phyloP scores from a whole-genome alignment of 1,140 invertebrate species.

The Drosophila subobscura region DNA sequence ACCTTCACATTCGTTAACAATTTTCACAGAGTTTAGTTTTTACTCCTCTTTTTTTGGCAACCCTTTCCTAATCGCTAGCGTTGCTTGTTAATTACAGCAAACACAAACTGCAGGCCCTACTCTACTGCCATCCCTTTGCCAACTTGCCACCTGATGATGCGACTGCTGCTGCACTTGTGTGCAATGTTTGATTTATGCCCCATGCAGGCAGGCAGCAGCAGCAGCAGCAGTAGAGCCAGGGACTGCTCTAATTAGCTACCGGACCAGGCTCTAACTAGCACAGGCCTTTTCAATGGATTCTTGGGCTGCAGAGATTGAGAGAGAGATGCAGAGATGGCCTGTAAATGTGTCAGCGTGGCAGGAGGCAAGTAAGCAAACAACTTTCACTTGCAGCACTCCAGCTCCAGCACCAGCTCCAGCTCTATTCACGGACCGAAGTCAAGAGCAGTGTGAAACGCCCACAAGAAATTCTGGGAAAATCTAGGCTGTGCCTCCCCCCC shows the following conservation, averaged over 20 bases:
- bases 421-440: slow-evolving; percentile 56
- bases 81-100: slow-evolving; percentile 76
- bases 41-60: slow-evolving; percentile 48
- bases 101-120: slow-evolving; percentile 57
- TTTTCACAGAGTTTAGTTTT: too few relatives aligned
- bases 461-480: slow-evolving; percentile 45
- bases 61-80: slow-evolving; percentile 64
- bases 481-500: slow-evolving; percentile 36
- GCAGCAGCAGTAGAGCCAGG: slow-evolving; percentile 1
- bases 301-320: slow-evolving; percentile 4
- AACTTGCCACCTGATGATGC: slow-evolving; percentile 3
- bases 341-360: slow-evolving; percentile 65
- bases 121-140: not conserved
- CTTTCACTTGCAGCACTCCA: slow-evolving; percentile 60
- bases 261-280: slow-evolving; percentile 25
- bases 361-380: slow-evolving; percentile 60
- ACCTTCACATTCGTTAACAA: not conserved
- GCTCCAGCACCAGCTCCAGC: not conserved
- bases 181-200: slow-evolving; percentile 68
- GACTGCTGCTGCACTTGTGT: slow-evolving; percentile 60
- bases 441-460: slow-evolving; percentile 60
- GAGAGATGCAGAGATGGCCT: slow-evolving; percentile 6
- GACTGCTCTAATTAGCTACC: slow-evolving; percentile 71
- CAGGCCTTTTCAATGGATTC: slow-evolving; percentile 53
- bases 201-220: slow-evolving; percentile 8